Base-by-base conservation (phyloP, 2,888 invertebrate species). In the Ashinkailepas kermadecensis region DNA sequence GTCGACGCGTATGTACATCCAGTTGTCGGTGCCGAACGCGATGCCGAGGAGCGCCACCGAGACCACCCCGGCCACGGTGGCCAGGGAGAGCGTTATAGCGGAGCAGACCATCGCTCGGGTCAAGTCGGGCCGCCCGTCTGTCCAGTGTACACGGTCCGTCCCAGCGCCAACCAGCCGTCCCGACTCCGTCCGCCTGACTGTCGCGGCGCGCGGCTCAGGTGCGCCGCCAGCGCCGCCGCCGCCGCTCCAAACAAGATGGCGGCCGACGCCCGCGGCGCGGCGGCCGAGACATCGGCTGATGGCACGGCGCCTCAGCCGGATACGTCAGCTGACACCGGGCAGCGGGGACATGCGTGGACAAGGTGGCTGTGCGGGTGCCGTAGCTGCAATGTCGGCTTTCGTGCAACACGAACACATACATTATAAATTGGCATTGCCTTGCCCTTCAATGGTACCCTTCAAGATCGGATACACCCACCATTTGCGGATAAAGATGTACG, bases 1-100 rank as follows among this genome's bases (percentile, higher is more conserved):
- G 88, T 94, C 93, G 85, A 97, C 97, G 90, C 95, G 95, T 86
- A 95, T 94, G 88, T 94, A 94, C 86, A 95, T 91, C 97, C 97
- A 97, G 91, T 97, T 97, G 90, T 97, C 97, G 87, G 97, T 96
- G 86, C 95, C 93, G 89, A 97, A 96, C 86, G 96, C 95, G 88
- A 97, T 95, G 86, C 95, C 93, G 88, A 97, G 91, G 87, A 97
- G 90, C 85, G 96, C 95, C 87, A 96, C 94, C 86, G 96, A 95
- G 87, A 97, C 93, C 88, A 97, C 95, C 88, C 96, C 96, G 88
- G 95, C 94, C 89, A 97, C 95, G 87, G 97, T 96, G 86, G 96
- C 96, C 89, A 97, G 82, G 64, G 84, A 84, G 21, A 84, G 81
- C 8, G 84, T 84, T 21, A 83, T 83, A 80, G 84, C 84, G 80